Conservation (phyloP, 2,113 vertebrate genomes). For the Malurus elegans region DNA sequence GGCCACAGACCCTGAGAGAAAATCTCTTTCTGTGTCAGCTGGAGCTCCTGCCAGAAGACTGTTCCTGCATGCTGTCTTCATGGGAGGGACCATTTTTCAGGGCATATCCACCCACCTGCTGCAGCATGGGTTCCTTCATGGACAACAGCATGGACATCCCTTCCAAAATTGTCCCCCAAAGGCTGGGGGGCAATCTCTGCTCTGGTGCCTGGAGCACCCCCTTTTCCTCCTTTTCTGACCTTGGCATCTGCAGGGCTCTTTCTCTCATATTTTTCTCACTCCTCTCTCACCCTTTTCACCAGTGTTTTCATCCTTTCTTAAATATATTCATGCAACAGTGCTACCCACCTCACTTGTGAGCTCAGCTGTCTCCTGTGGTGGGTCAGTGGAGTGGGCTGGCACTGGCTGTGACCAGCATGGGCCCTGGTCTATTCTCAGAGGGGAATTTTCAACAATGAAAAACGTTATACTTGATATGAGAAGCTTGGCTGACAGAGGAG, state of each 20-base stretch:
- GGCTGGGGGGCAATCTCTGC: neutral
- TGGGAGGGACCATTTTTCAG: neutral
- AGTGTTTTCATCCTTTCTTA: neutral
- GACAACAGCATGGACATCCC: neutral
- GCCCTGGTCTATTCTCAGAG: neutral
- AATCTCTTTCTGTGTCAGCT: neutral
- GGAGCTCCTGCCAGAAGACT: neutral
- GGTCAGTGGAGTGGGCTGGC: neutral
- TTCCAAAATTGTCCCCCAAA: neutral
- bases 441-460: neutral
- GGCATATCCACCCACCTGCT: neutral
- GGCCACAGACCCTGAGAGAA: neutral
- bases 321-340: neutral
- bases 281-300: neutral
- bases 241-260: neutral
- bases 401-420: fast-evolving
- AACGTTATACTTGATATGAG: neutral
- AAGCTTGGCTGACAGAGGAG: neutral
- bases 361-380: neutral
- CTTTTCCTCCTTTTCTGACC: neutral
- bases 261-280: neutral
- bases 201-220: neutral
- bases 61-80: neutral
- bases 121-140: neutral
- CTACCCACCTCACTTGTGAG: fast-evolving